A percentile compares a stretch with the other conserved stretches of the same genome.
phyloP scores from a whole-genome alignment of 1,140 invertebrate genomes.

The Drosophila elegans region DNA sequence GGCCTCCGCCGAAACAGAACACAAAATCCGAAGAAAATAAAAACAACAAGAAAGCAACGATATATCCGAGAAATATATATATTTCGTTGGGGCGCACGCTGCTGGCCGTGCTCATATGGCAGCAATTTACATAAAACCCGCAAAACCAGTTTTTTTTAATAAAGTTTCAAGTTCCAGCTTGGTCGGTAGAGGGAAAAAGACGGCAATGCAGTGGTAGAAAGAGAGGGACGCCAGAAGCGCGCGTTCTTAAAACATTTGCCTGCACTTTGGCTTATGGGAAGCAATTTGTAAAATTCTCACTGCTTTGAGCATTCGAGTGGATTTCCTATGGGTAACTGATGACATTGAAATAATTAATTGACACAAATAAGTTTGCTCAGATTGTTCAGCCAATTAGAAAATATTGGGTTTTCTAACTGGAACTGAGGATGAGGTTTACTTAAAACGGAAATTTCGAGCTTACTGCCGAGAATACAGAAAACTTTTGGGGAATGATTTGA shows the following conservation, averaged over 20 bases:
- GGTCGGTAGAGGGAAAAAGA: conserved; percentile 11
- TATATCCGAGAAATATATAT: conserved; percentile 49
- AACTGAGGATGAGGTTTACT: not conserved
- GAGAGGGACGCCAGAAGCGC: conserved; percentile 18
- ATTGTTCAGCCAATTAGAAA: conserved; percentile 18
- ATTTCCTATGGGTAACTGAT: conserved; percentile 21
- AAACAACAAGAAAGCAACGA: conserved; percentile 38
- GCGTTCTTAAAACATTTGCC: conserved; percentile 56
- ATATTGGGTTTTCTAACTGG: not conserved
- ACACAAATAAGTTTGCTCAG: not conserved
- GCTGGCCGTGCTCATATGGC: conserved; percentile 63
- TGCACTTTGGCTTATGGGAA: conserved; percentile 63
- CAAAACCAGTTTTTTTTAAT: conserved; percentile 70
- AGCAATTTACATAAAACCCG: conserved; percentile 80
- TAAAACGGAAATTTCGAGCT: not conserved
- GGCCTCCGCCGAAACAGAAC: conserved; percentile 26
- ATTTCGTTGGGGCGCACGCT: conserved; percentile 39
- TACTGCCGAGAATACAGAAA: not conserved
- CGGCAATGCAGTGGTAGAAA: conserved; percentile 2
- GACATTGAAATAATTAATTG: conserved; percentile 41
- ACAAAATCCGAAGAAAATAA: conserved; percentile 25
- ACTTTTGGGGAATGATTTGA: not conserved
- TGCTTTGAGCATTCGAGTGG: conserved; percentile 10
- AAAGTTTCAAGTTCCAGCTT: conserved; percentile 49
- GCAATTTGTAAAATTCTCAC: conserved; percentile 39